Evolutionary conservation across 1,140 invertebrate species (phyloP).

Genomic region (Zaprionus inermis): DNA sequence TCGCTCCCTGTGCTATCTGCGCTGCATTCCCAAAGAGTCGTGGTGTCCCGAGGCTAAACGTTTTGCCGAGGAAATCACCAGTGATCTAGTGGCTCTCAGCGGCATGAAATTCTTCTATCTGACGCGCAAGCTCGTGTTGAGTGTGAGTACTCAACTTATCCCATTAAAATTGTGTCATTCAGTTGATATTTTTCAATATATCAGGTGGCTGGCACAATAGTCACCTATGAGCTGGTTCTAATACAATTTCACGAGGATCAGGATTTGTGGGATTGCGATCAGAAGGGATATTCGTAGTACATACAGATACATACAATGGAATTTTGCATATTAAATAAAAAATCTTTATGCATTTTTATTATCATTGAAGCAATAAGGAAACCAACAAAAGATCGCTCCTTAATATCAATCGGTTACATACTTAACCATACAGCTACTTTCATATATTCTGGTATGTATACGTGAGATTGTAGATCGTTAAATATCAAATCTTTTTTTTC

Average conservation of each 20-base stretch:
- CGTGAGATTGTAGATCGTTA: conserved; percentile 57
- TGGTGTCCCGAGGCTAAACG: conserved; percentile 87
- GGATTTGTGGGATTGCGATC: conserved; percentile 66
- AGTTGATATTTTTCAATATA: background rate
- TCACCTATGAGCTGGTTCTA: conserved; percentile 88
- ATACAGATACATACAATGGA: background rate
- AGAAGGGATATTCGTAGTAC: conserved; percentile 59
- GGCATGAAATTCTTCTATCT: conserved; percentile 88
- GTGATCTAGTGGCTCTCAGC: conserved; percentile 86
- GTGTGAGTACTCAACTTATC: conserved; percentile 35
- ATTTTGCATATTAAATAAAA: conserved; percentile 17
- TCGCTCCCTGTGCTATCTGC: conserved; percentile 85
- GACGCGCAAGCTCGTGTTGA: conserved; percentile 87
- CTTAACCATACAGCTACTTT: conserved; percentile 67
- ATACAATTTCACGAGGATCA: conserved; percentile 84
- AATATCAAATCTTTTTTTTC: conserved; percentile 51
- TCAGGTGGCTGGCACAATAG: conserved; percentile 86
- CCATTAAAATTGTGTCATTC: background rate
- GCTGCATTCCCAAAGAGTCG: conserved; percentile 86
- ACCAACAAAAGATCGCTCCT: conserved; percentile 78
- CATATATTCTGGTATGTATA: conserved; percentile 48
- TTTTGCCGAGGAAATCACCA: conserved; percentile 86
- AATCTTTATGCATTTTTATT: conserved; percentile 66
- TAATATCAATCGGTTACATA: conserved; percentile 80
- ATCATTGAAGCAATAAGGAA: conserved; percentile 76